Evolutionary conservation across 2,113 vertebrate species (phyloP), one percentile per base, ranked within the genome.

Genomic region (Eubucco bourcierii): DNA sequence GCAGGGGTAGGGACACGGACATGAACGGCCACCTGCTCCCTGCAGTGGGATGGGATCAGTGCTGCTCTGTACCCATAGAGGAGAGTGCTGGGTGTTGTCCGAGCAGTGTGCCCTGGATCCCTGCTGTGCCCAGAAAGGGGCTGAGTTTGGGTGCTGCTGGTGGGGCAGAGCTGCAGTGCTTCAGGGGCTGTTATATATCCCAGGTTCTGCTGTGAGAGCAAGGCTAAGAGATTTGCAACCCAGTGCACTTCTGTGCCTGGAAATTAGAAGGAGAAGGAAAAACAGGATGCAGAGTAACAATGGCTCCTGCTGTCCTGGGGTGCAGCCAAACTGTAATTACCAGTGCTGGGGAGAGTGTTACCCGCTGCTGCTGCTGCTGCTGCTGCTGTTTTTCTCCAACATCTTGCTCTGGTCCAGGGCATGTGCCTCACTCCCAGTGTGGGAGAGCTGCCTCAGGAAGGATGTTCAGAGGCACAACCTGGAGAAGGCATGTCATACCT

Each of bases 131-230:
- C 6, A 1, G n/a, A 37, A 44, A 44, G 27, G 46, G 39, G 14
- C 60, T 53, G 60, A 23, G 5, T 63, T 80, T 80, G 76, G 64
- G 15, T 74, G 90, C 52, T 86, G 87, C 34, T 89, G 56, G 7
- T 2, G 9, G 25, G 39, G 15, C 65, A 21, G 70, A 80, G 74
- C 68, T 73, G 50, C 80, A 67, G 67, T 68, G 37, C 68, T 47
- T 70, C 52, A 9, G 41, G 37, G 3, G 2, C 6, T 18, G 44
- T 41, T 79, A 41, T 23, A 68, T 4, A 60, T 27, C 55, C 37
- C 63, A 7, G 10, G 37, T 37, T 20, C 23, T 25, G 19, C 63
- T 72, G 53, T 0, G 0, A 65, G 67, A 65, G 28, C 1, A 0
- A 56, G 44, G 24, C 50, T 0, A 0, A 29, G 61, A 71, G 67